Evolutionary conservation across 2,113 vertebrate species (phyloP), one percentile per base, ranked within the genome.

Genomic region (Leucoraja erinaceus): DNA sequence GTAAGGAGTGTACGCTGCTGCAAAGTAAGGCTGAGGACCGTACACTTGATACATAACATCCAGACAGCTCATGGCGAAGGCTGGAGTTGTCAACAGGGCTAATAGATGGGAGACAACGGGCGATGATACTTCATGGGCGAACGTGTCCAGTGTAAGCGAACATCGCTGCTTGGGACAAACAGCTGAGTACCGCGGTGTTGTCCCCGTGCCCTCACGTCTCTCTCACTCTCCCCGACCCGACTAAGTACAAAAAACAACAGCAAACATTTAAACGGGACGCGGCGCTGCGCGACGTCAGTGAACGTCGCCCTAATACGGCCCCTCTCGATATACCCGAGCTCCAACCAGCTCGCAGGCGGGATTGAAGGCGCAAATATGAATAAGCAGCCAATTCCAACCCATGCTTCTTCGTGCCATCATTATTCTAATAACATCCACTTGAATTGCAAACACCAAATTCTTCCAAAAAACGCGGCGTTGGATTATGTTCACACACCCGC

Each of bases 11-110:
- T 98, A 99, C 77, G 97, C 96, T 94, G 97, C 96, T 93, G 97
- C 94, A 93, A 99, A 98, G 94, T 98, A 99, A 92, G 98, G 97
- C 95, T 99, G 98, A 83, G 98, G 96, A 95, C 97, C 98, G 93
- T 99, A 99, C 93, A 98, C 98, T 96, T 98, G 98, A 97, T 99
- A 99, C 98, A 99, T 98, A 95, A 99, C 98, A 98, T 99, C 98
- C 98, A 99, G 93, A 96, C 98, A 99, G 97, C 98, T 99, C 98
- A 99, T 99, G 98, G 97, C 98, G 94, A 93, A 93, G 28, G 94
- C 94, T 92, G 93, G 94, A 79, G 93, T 95, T 94, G 96, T 95
- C 95, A 93, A 95, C 95, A 94, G 93, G 90, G 77, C 93, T 93
- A 95, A 93, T 88, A 93, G 90, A 86, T 83, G 94, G 94, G 63